phyloP scores from a whole-genome alignment of 2,888 invertebrate species.

The Halictus ligatus region DNA sequence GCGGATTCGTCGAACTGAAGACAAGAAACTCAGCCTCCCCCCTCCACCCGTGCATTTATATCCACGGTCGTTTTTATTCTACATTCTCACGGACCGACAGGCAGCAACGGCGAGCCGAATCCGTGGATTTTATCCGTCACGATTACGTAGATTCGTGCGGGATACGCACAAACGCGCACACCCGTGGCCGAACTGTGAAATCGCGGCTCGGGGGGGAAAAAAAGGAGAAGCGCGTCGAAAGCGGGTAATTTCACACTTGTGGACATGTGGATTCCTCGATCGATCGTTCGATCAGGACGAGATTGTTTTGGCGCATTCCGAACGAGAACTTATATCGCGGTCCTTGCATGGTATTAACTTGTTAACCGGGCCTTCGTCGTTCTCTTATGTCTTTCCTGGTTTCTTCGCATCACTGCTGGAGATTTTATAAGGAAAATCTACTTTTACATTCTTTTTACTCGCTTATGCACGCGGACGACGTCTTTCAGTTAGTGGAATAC shows the following conservation, averaged over 20 bases:
- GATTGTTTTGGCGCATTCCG: constrained; percentile 32
- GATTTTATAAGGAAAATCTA: no score
- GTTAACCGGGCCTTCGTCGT: not conserved
- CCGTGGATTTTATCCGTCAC: constrained; percentile 75
- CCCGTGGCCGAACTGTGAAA: constrained; percentile 64
- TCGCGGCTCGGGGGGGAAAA: constrained; percentile 42
- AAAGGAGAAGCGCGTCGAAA: constrained; percentile 67
- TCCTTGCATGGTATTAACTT: not conserved
- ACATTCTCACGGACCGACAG: constrained; percentile 74
- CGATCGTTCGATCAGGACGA: constrained; percentile 26
- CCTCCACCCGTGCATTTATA: constrained; percentile 69
- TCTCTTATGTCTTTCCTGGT: no score
- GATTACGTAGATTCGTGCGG: constrained; percentile 72
- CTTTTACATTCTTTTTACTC: no score
- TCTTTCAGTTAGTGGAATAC: no score
- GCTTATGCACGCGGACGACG: no score
- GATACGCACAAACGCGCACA: constrained; percentile 70
- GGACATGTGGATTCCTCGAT: constrained; percentile 59
- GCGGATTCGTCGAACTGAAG: constrained; percentile 62
- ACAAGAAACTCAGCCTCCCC: constrained; percentile 54
- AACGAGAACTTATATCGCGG: not conserved
- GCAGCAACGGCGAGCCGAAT: constrained; percentile 64
- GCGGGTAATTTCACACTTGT: constrained; percentile 67
- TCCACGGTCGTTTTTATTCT: constrained; percentile 75
- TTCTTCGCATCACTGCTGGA: no score